A percentile compares a stretch with the other conserved stretches of the same genome.
Evolutionary conservation across 2,888 invertebrate species (phyloP).

Genomic region (Cheilosia soror): DNA sequence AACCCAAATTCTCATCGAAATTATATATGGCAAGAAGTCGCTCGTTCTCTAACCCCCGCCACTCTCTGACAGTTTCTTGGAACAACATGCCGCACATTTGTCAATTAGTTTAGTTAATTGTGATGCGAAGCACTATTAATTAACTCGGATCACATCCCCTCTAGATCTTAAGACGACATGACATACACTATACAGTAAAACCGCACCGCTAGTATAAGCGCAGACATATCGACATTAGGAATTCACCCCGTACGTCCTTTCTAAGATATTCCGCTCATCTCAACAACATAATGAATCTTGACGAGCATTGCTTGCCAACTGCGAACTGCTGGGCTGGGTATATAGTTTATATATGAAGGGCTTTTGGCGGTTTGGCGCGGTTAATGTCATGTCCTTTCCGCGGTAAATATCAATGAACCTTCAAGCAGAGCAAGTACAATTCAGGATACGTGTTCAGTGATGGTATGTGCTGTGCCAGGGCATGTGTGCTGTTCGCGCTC

Average conservation of each 20-base stretch:
- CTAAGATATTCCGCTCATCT: slow-evolving; percentile 3
- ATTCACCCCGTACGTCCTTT: slow-evolving; percentile 15
- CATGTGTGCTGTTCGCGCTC: slow-evolving; percentile 37
- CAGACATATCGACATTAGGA: background rate
- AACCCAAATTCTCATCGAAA: slow-evolving; percentile 9
- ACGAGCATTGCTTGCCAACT: slow-evolving; percentile 50
- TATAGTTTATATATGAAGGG: background rate
- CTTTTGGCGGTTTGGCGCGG: slow-evolving; percentile 4
- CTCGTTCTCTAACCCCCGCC: background rate
- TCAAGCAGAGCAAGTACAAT: background rate
- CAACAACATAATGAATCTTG: slow-evolving; percentile 49
- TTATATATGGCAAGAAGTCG: slow-evolving; percentile 5
- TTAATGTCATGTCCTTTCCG: slow-evolving; percentile 42
- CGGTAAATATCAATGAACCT: slow-evolving; percentile 39
- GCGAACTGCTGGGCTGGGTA: background rate
- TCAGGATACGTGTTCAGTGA: background rate
- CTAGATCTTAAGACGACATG: slow-evolving; percentile 49
- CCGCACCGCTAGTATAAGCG: background rate
- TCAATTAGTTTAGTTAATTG: slow-evolving; percentile 72
- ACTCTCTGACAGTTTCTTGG: background rate
- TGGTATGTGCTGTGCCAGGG: slow-evolving; percentile 4
- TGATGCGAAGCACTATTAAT: slow-evolving; percentile 69
- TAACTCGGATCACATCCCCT: slow-evolving; percentile 55
- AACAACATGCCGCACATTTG: slow-evolving; percentile 56
- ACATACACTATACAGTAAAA: slow-evolving; percentile 15